Evolutionary conservation across 35 echinoderm and acorn worm species (phyloP).

Genomic region (Patiria miniata): DNA sequence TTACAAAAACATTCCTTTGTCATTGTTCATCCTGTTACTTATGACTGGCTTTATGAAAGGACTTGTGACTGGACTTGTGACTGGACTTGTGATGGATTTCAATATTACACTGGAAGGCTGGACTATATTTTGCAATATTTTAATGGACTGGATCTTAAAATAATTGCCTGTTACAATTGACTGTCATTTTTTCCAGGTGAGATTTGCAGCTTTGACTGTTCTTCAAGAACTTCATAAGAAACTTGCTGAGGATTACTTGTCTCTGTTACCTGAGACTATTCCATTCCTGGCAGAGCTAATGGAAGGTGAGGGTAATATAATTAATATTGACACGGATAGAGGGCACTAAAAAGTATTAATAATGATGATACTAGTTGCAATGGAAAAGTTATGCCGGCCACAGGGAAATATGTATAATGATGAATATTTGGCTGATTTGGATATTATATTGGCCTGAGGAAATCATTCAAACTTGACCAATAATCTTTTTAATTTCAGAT

Average conservation of each 20-base stretch:
- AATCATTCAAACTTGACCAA: no score
- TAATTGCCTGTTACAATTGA: neutral
- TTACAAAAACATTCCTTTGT: no score
- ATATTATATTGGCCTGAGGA: no score
- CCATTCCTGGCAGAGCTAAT: constrained; percentile 97
- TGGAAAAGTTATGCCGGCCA: neutral
- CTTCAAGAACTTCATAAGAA: constrained; percentile 75
- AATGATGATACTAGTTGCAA: neutral
- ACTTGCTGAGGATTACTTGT: constrained; percentile 81
- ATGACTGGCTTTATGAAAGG: neutral
- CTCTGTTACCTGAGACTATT: constrained; percentile 90
- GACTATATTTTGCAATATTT: neutral
- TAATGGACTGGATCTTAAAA: neutral
- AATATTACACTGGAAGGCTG: neutral
- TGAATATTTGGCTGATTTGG: no score
- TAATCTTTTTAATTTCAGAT: constrained; percentile 44
- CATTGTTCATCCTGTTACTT: no score
- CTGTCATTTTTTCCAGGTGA: constrained; percentile 53
- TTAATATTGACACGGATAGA: no score
- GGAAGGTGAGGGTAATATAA: constrained; percentile 69
- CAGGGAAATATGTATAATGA: neutral
- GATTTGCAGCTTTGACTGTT: constrained; percentile 89
- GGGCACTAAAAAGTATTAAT: no score
- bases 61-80: no score
- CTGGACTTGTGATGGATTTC: neutral